Evolutionary conservation across 2,113 vertebrate species (phyloP), one percentile per base, ranked within the genome.

Genomic region (Peromyscus leucopus): DNA sequence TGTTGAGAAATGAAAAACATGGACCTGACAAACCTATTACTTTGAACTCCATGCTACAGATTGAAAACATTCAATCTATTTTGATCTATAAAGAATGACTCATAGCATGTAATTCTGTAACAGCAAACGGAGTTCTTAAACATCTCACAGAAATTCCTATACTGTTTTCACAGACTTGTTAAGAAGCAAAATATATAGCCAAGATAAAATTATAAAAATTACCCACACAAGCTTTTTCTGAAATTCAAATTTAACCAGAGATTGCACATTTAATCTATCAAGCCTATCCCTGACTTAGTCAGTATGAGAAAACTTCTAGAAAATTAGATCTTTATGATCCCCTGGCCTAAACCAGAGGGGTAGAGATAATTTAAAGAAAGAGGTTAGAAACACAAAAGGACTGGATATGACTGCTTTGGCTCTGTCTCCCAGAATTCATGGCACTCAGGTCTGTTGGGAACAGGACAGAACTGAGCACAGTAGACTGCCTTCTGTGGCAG

Each of bases 241-340:
- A 89, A 94, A 94, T 80, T 95, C 11, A 89, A 91, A 63, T 91
- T 61, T 94, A 88, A 69, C 48, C 10, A 67, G 28, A 2, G 3
- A 9, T 85, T 95, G 26, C 76, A 28, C 5, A 69, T 67, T 91
- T 97, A 95, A 76, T 63, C 31, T 92, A 4, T 31, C 33, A 82
- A 78, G 24, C 0, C 33, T 57, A 4, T 11, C 5, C 91, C 19
- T 87, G 46, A 75, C 46, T 57, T 63, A 75, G 55, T 36, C 91
- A 71, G 26, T 84, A 3, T 85, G 39, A 24, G 26, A 94, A 93
- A 65, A 0, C 48, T 79, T 93, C 75, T 78, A 13, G 57, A 86
- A 89, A 86, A 94, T 39, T 42, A 79, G 26, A 82, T 24, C 21
- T 7, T 28, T 85, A 51, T 57, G 67, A 86, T 63, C 82, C n/a